Evolutionary conservation across 2,113 vertebrate genomes (phyloP).

Genomic region (Oxygymnocypris stewartii): DNA sequence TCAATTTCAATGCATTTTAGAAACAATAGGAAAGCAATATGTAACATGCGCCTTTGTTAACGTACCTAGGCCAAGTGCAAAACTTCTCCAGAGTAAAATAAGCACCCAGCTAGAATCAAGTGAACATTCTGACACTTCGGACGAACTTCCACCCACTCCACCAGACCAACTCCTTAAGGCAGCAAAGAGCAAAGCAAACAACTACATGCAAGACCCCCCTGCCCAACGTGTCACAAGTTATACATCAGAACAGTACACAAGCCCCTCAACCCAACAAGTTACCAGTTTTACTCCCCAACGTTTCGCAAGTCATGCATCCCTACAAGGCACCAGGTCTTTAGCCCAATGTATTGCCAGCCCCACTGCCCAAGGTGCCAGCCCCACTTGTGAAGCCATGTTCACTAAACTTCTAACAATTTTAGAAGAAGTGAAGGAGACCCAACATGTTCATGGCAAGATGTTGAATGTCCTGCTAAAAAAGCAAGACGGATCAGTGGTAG

Average conservation of each 20-base stretch:
- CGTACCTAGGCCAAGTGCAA: constrained; percentile 1
- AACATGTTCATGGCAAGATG: not conserved
- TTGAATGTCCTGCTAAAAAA: constrained; percentile 3
- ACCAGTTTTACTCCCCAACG: too few species aligned
- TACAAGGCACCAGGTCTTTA: too few species aligned
- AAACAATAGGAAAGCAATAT: too few species aligned
- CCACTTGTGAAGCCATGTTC: not conserved
- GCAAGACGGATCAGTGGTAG: not conserved
- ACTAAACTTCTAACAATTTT: not conserved
- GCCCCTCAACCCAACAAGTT: too few species aligned
- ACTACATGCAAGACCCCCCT: not conserved
- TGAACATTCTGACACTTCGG: not conserved
- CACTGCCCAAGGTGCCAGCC: not conserved
- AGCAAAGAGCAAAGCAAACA: not conserved
- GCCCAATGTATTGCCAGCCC: too few species aligned
- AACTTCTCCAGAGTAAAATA: constrained; percentile 8
- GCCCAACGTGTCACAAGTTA: too few species aligned
- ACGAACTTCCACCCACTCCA: not conserved
- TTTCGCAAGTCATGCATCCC: too few species aligned
- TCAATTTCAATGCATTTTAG: not conserved
- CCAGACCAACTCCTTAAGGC: not conserved
- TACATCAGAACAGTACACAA: too few species aligned
- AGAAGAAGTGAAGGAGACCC: constrained; percentile 23
- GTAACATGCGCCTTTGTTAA: not conserved
- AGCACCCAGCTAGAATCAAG: not conserved